Conservation (phyloP, 2,888 invertebrate species). For the Erebia aethiops region DNA sequence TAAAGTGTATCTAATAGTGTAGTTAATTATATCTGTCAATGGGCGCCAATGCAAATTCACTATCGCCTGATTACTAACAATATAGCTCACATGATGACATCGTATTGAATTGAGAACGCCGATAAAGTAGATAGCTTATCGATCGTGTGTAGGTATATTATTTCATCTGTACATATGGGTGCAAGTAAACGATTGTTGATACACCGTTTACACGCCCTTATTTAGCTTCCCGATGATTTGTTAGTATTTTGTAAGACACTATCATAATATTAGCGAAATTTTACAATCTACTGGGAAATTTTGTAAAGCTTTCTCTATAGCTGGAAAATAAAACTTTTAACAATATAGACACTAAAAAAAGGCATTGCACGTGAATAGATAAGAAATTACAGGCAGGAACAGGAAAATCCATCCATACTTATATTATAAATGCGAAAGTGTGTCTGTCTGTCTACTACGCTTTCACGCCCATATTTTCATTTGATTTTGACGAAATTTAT, state of each 20-base stretch:
- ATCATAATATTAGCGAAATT: not conserved
- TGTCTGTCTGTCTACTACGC: too few species aligned
- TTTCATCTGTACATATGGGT: not conserved
- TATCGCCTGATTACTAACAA: slow-evolving; percentile 25
- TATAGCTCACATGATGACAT: slow-evolving; percentile 16
- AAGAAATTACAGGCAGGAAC: too few species aligned
- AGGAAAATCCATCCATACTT: too few species aligned
- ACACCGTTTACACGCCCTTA: not conserved
- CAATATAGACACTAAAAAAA: too few species aligned
- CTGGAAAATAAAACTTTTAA: too few species aligned
- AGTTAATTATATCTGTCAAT: slow-evolving; percentile 1
- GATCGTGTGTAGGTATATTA: slow-evolving; percentile 1
- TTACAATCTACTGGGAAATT: not conserved
- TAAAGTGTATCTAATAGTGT: not conserved
- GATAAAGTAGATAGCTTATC: slow-evolving; percentile 36
- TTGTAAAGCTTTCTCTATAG: not conserved
- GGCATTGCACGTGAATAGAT: too few species aligned
- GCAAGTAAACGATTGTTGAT: not conserved
- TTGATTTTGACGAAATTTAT: too few species aligned
- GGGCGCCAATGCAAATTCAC: slow-evolving; percentile 28
- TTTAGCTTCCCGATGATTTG: not conserved
- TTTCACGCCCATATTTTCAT: too few species aligned
- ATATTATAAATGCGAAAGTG: too few species aligned
- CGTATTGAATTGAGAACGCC: slow-evolving; percentile 36
- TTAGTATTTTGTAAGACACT: not conserved